Conservation (phyloP, 2,113 vertebrate species). For the Sinocyclocheilus rhinocerous region DNA sequence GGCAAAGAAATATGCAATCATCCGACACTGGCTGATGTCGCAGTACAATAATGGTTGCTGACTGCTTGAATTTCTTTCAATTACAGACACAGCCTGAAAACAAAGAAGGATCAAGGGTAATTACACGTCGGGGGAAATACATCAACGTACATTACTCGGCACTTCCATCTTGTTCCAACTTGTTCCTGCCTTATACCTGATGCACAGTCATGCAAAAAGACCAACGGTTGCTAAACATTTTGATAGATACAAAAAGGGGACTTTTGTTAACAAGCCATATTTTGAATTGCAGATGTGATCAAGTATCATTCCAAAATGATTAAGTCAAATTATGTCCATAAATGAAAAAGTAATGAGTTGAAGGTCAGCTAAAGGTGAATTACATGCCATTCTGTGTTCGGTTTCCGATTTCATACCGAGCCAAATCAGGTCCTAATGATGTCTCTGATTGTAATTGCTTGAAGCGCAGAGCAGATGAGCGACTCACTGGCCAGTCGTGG, state of each 20-base stretch:
- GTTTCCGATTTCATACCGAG: slow-evolving; percentile 27
- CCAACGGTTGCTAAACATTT: neutral
- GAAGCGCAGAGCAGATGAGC: neutral
- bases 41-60: slow-evolving; percentile 34
- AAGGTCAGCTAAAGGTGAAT: slow-evolving; percentile 38
- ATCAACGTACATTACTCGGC: slow-evolving; percentile 40
- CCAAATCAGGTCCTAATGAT: slow-evolving; percentile 26
- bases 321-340: slow-evolving; percentile 3
- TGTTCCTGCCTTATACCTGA: neutral
- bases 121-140: slow-evolving; percentile 39
- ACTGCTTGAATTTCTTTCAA: slow-evolving; percentile 55
- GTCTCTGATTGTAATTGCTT: slow-evolving; percentile 26
- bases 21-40: slow-evolving; percentile 19
- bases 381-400: slow-evolving; percentile 19
- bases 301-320: neutral
- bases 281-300: neutral
- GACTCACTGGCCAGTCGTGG: neutral
- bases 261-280: neutral
- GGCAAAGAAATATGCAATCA: slow-evolving; percentile 37
- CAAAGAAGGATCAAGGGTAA: slow-evolving; percentile 47
- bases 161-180: slow-evolving; percentile 12
- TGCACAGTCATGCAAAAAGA: slow-evolving; percentile 15
- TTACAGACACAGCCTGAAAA: slow-evolving; percentile 41
- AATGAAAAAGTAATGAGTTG: slow-evolving; percentile 22
- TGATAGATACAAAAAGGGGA: neutral